Conservation (phyloP, 1,140 invertebrate species). For the Adelges cooleyi region DNA sequence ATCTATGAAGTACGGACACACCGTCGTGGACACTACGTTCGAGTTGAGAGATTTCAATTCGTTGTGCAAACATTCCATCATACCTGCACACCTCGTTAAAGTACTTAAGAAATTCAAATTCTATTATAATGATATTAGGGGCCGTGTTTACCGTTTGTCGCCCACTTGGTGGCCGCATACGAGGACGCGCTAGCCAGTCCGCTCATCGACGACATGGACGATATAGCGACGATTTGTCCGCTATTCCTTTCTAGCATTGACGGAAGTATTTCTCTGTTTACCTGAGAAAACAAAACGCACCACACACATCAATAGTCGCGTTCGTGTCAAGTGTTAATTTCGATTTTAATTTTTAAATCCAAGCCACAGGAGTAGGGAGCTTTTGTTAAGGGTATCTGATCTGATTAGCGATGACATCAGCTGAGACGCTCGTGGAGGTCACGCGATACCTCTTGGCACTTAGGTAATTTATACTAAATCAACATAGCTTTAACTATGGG, state of each 20-base stretch:
- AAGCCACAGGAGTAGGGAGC: too few species aligned
- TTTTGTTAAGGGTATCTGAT: too few species aligned
- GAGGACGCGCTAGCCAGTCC: constrained; percentile 16
- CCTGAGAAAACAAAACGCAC: too few species aligned
- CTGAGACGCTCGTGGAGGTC: too few species aligned
- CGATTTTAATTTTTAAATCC: too few species aligned
- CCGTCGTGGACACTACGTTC: constrained; percentile 25
- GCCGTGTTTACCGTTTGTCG: constrained; percentile 16
- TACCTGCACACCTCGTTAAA: constrained; percentile 11
- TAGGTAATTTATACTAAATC: too few species aligned
- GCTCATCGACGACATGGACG: constrained; percentile 63
- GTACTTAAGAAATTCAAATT: neutral
- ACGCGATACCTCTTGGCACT: too few species aligned
- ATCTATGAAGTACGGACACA: constrained; percentile 31
- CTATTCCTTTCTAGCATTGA: constrained; percentile 44
- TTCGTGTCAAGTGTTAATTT: too few species aligned
- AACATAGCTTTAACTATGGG: too few species aligned
- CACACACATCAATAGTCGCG: too few species aligned
- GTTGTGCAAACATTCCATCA: constrained; percentile 30
- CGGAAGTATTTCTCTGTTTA: constrained; percentile 7
- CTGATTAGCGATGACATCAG: too few species aligned
- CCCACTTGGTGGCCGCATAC: constrained; percentile 30
- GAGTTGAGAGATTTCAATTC: constrained; percentile 27
- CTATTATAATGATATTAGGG: neutral
- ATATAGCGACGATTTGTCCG: constrained; percentile 90